A percentile compares a stretch with the other conserved stretches of the same genome.
Conservation (phyloP, 2,113 vertebrate species). For the Nyctibius bracteatus region DNA sequence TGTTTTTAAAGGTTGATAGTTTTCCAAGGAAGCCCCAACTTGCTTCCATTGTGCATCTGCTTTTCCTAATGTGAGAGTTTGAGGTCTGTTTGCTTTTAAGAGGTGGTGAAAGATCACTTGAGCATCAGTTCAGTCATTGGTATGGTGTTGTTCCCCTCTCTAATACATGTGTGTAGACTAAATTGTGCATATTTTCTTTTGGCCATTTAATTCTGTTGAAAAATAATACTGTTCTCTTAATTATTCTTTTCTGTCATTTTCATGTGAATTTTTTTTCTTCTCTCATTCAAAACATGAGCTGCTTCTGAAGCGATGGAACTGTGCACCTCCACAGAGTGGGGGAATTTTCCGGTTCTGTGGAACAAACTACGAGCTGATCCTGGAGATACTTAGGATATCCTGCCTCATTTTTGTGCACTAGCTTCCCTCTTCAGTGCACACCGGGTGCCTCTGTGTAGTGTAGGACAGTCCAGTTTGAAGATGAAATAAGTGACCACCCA, state of each 20-base stretch:
- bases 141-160: background rate
- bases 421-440: background rate
- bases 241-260: background rate
- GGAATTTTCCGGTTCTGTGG: background rate
- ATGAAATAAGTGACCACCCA: background rate
- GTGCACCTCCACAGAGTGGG: background rate
- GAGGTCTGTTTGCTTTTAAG: background rate
- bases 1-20: background rate
- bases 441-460: background rate
- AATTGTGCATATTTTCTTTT: background rate
- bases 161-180: background rate
- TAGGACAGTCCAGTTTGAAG: background rate
- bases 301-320: background rate
- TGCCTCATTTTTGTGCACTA: background rate
- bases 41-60: background rate
- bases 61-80: background rate
- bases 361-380: background rate
- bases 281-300: background rate
- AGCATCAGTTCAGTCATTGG: background rate
- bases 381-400: background rate
- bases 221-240: background rate
- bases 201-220: background rate
- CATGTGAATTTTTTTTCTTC: background rate
- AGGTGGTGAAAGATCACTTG: background rate
- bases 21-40: background rate